phyloP scores from a whole-genome alignment of 2,113 vertebrate species.

The Aramus guarauna region DNA sequence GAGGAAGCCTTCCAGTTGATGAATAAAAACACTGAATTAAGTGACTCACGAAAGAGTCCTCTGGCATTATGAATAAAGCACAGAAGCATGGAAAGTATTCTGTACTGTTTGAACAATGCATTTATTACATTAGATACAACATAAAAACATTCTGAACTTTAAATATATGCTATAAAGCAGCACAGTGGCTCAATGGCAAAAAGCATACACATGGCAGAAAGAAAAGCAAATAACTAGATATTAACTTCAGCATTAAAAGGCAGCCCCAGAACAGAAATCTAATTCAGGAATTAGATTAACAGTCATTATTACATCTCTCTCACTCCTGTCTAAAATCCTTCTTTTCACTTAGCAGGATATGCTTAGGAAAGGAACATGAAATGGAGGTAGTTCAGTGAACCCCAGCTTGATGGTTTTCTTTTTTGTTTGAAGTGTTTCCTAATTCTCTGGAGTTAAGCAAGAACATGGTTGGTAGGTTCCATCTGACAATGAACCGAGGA shows the following conservation, averaged over 20 bases:
- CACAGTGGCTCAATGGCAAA: background rate
- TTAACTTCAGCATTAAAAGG: background rate
- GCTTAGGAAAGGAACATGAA: background rate
- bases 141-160: constrained; percentile 7
- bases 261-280: background rate
- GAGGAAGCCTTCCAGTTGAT: constrained; percentile 16
- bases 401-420: background rate
- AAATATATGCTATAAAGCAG: background rate
- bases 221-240: background rate
- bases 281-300: background rate
- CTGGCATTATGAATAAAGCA: background rate
- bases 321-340: background rate
- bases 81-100: background rate
- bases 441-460: background rate
- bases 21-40: constrained; percentile 8
- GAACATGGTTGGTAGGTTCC: background rate
- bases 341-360: background rate
- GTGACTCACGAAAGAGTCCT: background rate
- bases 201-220: background rate
- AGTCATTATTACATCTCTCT: background rate
- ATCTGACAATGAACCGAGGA: background rate
- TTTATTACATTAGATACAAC: background rate
- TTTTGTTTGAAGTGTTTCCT: background rate
- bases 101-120: background rate
- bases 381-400: background rate